Base-by-base conservation (phyloP, 2,888 invertebrate genomes). In the Eupithecia insigniata region DNA sequence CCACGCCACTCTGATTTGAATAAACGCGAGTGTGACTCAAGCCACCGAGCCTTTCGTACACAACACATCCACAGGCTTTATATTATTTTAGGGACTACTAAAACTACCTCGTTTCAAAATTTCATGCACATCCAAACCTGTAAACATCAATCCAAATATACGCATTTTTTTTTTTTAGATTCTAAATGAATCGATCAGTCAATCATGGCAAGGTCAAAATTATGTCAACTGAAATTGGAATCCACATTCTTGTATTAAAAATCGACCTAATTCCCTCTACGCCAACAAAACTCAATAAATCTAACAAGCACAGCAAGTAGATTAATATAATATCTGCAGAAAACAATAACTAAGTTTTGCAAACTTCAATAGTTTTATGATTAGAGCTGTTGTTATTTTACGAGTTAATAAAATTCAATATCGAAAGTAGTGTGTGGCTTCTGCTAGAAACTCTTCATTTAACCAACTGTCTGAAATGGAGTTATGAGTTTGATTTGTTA, bases 321-420 rank as follows among this genome's bases (percentile, higher is more conserved):
- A 55, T 26, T 55, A 55, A 26, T 26, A n/a, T 55, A 74, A 78
- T 79, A 68, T 79, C 75, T 76, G 72, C 74, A 73, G 74, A 75
- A 72, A 78, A 72, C 76, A 77, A 75, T 77, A 79, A 79, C 77
- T 76, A 74, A 78, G 73, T 78, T 78, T 76, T 34, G 34, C 66
- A 43, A 75, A 75, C 75, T 72, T 69, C 73, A 73, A 76, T 76
- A 76, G 76, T 78, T 79, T 77, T 77, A 78, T 71, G 72, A 65
- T 70, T 76, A 14, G 39, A 72, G 64, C 43, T 66, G 39, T 70
- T 64, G 67, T 66, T 72, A 66, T 70, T 62, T 72, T 70, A 70
- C 68, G 51, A 34, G 51, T 67, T 61, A 66, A 69, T 72, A 55
- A 72, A 69, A 69, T 66, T 61, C 58, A 58, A 67, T 72, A 68